phyloP scores from a whole-genome alignment of 2,888 invertebrate species.

The Deroplatys truncata region DNA sequence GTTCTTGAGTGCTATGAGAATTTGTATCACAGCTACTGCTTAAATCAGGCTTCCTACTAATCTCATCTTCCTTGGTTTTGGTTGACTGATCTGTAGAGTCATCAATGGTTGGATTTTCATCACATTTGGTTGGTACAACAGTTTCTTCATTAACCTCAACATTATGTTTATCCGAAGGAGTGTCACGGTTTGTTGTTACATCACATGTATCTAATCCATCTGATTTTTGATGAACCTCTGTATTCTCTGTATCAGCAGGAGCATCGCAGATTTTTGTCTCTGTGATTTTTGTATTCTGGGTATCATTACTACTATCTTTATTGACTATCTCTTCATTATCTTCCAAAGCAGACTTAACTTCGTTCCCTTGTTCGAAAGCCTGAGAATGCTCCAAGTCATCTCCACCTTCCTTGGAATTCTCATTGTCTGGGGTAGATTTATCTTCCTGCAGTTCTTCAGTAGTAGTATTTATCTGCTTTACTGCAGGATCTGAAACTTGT shows the following conservation, averaged over 20 bases:
- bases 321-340: not conserved
- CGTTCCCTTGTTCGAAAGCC: not conserved
- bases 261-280: not conserved
- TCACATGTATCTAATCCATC: not conserved
- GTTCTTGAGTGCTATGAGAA: not conserved
- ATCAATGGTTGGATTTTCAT: not conserved
- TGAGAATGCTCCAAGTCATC: not conserved
- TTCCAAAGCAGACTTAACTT: not conserved
- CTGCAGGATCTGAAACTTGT: not conserved
- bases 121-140: not conserved
- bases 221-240: too few species aligned
- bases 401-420: not conserved
- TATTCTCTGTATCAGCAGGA: not conserved
- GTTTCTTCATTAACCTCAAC: not conserved
- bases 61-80: not conserved
- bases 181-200: not conserved
- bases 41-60: not conserved
- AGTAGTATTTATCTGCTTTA: not conserved
- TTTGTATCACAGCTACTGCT: not conserved
- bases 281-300: not conserved
- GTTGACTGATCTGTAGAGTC: not conserved
- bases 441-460: not conserved
- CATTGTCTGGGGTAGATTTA: not conserved
- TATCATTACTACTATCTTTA: not conserved
- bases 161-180: not conserved